These are phyloP conservation scores for Aphodius granarius DNA, from an alignment of 2,888 invertebrate genomes.

Conservation along the genomic window DNA sequence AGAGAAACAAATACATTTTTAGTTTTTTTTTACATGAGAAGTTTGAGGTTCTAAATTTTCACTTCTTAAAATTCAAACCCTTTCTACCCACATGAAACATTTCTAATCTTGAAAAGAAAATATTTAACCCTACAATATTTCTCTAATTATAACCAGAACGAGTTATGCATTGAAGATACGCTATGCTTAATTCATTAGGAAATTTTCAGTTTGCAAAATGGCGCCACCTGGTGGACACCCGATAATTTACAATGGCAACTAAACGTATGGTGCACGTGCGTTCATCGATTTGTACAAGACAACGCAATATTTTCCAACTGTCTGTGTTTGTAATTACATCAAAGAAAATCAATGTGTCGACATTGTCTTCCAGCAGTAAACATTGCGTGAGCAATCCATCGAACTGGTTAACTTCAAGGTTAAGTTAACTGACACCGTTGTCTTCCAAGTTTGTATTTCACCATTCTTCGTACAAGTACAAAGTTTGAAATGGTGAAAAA, in stretches of 20 bases:
- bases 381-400: not conserved
- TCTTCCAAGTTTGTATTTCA: not conserved
- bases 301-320: not conserved
- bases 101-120: not conserved
- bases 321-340: not conserved
- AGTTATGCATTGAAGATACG: not conserved
- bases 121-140: not conserved
- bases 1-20: too few relatives aligned
- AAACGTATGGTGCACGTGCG: not conserved
- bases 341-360: not conserved
- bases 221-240: not conserved
- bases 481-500: too few relatives aligned
- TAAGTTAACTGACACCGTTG: not conserved
- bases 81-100: too few relatives aligned
- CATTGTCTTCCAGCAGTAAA: not conserved
- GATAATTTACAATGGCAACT: not conserved
- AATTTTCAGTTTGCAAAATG: not conserved
- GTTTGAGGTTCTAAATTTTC: too few relatives aligned
- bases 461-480: not conserved
- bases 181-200: not conserved
- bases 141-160: not conserved
- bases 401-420: too few relatives aligned
- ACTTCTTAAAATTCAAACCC: too few relatives aligned
- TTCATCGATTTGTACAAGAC: not conserved
- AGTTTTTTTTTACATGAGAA: too few relatives aligned